phyloP scores from a whole-genome alignment of 2,888 invertebrate genomes.

The Parnassius mnemosyne region DNA sequence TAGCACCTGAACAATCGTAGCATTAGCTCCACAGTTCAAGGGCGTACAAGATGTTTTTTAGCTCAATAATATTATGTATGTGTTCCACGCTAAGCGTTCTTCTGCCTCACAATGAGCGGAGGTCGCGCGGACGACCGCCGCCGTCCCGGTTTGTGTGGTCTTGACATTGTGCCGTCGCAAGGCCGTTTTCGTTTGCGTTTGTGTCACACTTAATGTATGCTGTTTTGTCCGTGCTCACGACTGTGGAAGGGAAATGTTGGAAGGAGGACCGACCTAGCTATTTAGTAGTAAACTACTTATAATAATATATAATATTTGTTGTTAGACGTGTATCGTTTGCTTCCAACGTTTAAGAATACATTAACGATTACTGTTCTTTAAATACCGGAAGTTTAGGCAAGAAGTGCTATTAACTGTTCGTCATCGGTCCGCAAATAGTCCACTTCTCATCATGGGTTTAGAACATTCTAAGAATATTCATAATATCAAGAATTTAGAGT shows the following conservation, averaged over 20 bases:
- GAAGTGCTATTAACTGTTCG: too few relatives aligned
- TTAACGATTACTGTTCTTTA: too few relatives aligned
- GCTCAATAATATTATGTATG: background rate
- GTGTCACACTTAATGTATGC: slow-evolving; percentile 14
- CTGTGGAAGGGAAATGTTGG: background rate
- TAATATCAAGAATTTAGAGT: too few relatives aligned
- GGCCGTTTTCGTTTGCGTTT: slow-evolving; percentile 38
- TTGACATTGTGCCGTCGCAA: slow-evolving; percentile 52
- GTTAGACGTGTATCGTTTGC: too few relatives aligned
- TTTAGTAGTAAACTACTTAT: too few relatives aligned
- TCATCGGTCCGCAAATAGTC: too few relatives aligned
- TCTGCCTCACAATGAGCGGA: slow-evolving; percentile 34
- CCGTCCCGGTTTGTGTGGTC: slow-evolving; percentile 41
- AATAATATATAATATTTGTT: too few relatives aligned
- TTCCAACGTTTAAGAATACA: too few relatives aligned
- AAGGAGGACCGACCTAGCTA: background rate
- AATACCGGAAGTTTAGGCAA: too few relatives aligned
- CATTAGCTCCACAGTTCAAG: background rate
- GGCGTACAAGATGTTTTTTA: background rate
- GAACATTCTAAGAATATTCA: too few relatives aligned
- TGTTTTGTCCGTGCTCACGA: slow-evolving; percentile 1
- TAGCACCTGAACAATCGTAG: background rate
- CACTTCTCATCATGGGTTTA: too few relatives aligned
- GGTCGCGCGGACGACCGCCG: slow-evolving; percentile 23
- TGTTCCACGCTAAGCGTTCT: background rate